Evolutionary conservation across 1,140 invertebrate species (phyloP).

Genomic region (Heliconius melpomene): DNA sequence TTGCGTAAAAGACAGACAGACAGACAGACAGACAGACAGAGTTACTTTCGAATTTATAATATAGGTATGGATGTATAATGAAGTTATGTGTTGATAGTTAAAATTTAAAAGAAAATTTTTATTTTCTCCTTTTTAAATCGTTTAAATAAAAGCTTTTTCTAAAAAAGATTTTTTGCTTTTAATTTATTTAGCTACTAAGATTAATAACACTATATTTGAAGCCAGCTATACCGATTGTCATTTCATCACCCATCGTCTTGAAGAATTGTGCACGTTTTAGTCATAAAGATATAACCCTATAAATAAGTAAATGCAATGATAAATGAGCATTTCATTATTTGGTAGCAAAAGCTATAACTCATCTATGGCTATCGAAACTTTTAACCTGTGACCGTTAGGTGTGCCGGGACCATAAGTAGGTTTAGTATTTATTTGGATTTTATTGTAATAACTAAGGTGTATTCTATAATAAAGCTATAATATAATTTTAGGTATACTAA

Average conservation of each 20-base stretch:
- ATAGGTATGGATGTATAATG: too few species aligned
- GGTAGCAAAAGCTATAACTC: conserved; percentile 25
- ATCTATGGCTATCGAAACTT: conserved; percentile 28
- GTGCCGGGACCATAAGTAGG: conserved; percentile 14
- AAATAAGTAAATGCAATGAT: conserved; percentile 17
- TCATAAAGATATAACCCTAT: background rate
- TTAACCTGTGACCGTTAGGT: conserved; percentile 32
- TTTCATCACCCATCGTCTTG: too few species aligned
- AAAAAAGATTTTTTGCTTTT: too few species aligned
- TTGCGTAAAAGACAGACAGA: too few species aligned
- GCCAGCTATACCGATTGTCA: background rate
- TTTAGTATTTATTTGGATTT: conserved; percentile 16
- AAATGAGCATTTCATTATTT: conserved; percentile 3
- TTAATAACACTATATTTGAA: background rate
- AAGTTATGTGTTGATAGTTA: too few species aligned
- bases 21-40: too few species aligned
- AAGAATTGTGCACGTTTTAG: too few species aligned
- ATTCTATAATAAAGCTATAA: background rate
- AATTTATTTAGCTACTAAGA: too few species aligned
- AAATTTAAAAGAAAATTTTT: too few species aligned
- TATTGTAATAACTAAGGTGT: background rate
- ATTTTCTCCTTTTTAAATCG: too few species aligned
- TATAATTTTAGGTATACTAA: background rate
- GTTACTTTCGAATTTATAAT: too few species aligned
- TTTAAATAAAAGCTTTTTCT: too few species aligned